Percentiles rank a stretch among this genome's conserved stretches.
phyloP scores from a whole-genome alignment of 2,797 vertebrate species.

The Scarus forsteni region DNA sequence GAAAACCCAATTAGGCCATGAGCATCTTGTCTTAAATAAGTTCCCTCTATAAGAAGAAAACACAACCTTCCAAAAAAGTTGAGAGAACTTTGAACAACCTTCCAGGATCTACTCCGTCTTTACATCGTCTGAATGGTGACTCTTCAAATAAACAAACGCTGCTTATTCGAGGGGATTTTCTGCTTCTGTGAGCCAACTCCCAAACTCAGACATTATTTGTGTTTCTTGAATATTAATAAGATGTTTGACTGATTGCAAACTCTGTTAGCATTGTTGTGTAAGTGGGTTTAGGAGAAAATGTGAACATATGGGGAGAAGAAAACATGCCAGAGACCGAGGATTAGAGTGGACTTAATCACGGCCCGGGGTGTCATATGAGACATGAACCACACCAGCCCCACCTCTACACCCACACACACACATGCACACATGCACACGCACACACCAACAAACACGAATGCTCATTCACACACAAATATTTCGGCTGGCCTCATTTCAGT shows the following conservation, averaged over 20 bases:
- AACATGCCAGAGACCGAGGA: conserved; percentile 66
- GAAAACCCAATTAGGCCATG: background rate
- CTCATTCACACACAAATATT: conserved; percentile 54
- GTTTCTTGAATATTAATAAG: conserved; percentile 63
- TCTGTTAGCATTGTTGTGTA: conserved; percentile 41
- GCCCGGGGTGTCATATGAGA: conserved; percentile 69
- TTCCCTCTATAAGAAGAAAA: background rate
- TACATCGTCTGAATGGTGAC: background rate
- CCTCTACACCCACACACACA: conserved; percentile 5
- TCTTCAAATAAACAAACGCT: conserved; percentile 1
- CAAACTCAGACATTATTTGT: conserved; percentile 36
- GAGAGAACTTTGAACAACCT: background rate
- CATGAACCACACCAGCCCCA: conserved; percentile 17
- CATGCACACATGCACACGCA: background rate
- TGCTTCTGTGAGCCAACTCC: conserved; percentile 41
- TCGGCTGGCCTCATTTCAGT: conserved; percentile 62
- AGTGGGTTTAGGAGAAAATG: conserved; percentile 49
- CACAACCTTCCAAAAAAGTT: background rate
- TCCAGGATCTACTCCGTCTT: background rate
- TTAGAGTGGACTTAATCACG: conserved; percentile 74
- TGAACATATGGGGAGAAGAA: conserved; percentile 73
- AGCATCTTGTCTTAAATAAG: too few species aligned
- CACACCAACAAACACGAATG: conserved; percentile 37
- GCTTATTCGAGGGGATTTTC: conserved; percentile 32
- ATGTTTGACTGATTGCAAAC: conserved; percentile 23